Evolutionary conservation across 2,797 vertebrate genomes (phyloP).

Genomic region (Benthosema pterotum): DNA sequence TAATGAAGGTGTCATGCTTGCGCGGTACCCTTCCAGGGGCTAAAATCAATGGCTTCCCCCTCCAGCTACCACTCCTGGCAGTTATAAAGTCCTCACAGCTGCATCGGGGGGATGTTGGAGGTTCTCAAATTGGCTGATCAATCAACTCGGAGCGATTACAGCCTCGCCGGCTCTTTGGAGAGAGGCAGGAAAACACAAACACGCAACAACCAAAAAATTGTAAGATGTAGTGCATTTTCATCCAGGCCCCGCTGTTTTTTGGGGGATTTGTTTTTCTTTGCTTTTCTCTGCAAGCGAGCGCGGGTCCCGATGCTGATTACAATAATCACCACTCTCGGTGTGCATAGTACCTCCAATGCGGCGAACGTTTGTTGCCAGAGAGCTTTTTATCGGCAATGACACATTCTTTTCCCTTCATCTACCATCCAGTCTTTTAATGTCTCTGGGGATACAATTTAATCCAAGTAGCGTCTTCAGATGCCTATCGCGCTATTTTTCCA

Average conservation of each 20-base stretch:
- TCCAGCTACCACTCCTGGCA: constrained; percentile 1
- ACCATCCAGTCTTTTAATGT: constrained; percentile 2
- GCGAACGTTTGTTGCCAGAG: constrained; percentile 7
- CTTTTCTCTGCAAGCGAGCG: constrained; percentile 9
- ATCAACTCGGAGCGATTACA: constrained; percentile 7
- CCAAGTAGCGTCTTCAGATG: constrained; percentile 4
- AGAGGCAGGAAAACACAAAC: neutral
- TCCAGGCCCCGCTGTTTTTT: constrained; percentile 20
- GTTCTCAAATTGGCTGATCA: constrained; percentile 7
- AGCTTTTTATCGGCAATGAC: constrained; percentile 20
- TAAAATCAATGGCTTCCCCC: constrained; percentile 6
- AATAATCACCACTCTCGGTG: constrained; percentile 19
- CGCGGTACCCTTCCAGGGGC: constrained; percentile 3
- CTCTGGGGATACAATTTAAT: neutral
- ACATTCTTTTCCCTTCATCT: constrained; percentile 4
- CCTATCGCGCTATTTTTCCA: neutral
- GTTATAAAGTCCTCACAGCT: neutral
- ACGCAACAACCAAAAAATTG: constrained; percentile 15
- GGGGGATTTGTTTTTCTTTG: too few species aligned
- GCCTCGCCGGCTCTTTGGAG: neutral
- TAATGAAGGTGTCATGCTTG: neutral
- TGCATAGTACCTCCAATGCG: neutral
- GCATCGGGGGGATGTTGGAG: neutral
- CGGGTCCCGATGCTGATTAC: constrained; percentile 20
- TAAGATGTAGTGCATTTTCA: constrained; percentile 20